phyloP scores from a whole-genome alignment of 2,888 invertebrate species.

The Scrobipalpa atriplicella region DNA sequence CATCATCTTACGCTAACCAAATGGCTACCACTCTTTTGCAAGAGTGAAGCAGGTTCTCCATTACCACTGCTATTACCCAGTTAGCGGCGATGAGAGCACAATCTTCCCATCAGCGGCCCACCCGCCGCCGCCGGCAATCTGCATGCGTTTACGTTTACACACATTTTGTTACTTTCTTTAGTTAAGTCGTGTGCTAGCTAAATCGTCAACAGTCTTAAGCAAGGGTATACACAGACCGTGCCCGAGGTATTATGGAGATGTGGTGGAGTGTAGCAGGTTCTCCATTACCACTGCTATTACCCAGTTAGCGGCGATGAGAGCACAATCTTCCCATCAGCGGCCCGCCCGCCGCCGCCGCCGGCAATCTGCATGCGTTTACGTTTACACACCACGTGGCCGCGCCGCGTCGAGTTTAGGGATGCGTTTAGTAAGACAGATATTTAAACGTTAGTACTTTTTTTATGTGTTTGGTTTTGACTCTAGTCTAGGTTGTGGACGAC shows the following conservation, averaged over 20 bases:
- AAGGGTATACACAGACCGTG: neutral
- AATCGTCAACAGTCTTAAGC: neutral
- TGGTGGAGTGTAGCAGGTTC: conserved; percentile 59
- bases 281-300: conserved; percentile 58
- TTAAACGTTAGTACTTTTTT: no score
- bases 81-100: conserved; percentile 69
- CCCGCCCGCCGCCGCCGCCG: conserved; percentile 39
- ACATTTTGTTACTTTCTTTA: no score
- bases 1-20: no score
- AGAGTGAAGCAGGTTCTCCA: conserved; percentile 66
- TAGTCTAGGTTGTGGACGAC: no score
- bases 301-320: conserved; percentile 69
- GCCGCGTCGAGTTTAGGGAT: conserved; percentile 8
- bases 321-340: conserved; percentile 73
- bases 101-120: conserved; percentile 70
- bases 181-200: no score
- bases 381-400: conserved; percentile 49
- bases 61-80: conserved; percentile 58
- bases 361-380: conserved; percentile 61
- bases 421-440: neutral
- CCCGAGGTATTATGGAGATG: neutral
- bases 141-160: conserved; percentile 53
- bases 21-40: no score
- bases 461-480: no score
- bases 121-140: conserved; percentile 51